Base-by-base conservation (phyloP, 2,888 invertebrate species). In the Diarsia rubi region DNA sequence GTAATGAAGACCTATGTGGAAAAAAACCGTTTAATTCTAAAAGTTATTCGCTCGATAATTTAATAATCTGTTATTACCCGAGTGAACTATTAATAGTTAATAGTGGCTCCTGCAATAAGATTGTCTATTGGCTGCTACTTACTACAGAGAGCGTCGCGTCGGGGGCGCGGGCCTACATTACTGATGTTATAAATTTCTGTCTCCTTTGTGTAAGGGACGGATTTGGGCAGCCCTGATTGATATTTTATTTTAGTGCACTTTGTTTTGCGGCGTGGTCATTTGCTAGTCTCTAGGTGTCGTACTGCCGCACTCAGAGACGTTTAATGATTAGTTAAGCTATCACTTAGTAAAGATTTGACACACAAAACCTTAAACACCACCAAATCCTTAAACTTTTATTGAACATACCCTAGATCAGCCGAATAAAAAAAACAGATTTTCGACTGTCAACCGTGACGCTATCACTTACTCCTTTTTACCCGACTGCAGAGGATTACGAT, bases 161-260 rank as follows among this genome's bases (percentile, higher is more conserved):
- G 49, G 60, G 62, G 70, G 66, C 59, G 69, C 12, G 42, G 77
- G 71, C 83, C 81, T 79, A 68, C 71, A 80, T 87, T 85, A 82
- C 83, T 31, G 52, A 57, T n/a, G 78, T 65, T 85, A 87, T 87
- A 87, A 87, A 87, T 87, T 83, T 77, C 82, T 85, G 89, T 84
- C 84, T 84, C 81, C 54, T 83, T 81, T 75, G 14, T 24, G 14
- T 1, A 21, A 2, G 81, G 86, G 37, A 0, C 83, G 86, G 72
- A 87, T 27, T 87, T 81, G 44, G 74, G 12, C 6, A 42, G 9
- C 19, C 5, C 3, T 6, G 11, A 3, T 37, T 0, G 4, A 37
- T 27, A n/a, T 44, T 65, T 11, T 37, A 47, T 44, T 67, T 37
- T 57, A 16, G 11, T 44, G 19, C 9, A 31, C 27, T 3, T 31